These are phyloP conservation scores for Botia kubotai DNA, from an alignment of 2,797 vertebrate species.

Conservation along the genomic window DNA sequence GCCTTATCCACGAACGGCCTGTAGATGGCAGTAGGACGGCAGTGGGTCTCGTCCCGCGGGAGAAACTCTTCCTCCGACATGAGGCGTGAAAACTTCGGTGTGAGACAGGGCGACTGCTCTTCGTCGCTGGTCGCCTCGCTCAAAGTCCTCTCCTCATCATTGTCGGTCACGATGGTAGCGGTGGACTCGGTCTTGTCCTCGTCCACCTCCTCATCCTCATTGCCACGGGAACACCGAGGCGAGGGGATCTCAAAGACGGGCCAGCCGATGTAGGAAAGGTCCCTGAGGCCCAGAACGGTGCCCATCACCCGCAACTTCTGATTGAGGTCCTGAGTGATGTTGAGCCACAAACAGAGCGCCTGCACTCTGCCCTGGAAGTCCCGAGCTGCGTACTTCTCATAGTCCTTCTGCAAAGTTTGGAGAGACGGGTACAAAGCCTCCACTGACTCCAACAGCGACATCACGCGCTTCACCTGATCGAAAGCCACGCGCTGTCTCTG, in stretches of 20 bases:
- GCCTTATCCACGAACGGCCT: slow-evolving; percentile 99
- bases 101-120: slow-evolving; percentile 75
- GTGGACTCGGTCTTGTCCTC: slow-evolving; percentile 78
- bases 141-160: slow-evolving; percentile 80
- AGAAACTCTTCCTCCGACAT: slow-evolving; percentile 87
- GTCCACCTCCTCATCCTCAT: slow-evolving; percentile 79
- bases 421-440: slow-evolving; percentile 97
- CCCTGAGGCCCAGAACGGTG: slow-evolving; percentile 93
- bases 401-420: slow-evolving; percentile 96
- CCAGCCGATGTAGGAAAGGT: slow-evolving; percentile 95
- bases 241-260: slow-evolving; percentile 98
- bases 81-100: slow-evolving; percentile 80
- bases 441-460: slow-evolving; percentile 94
- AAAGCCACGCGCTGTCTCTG: slow-evolving; percentile 92
- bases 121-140: slow-evolving; percentile 67
- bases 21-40: slow-evolving; percentile 94
- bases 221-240: slow-evolving; percentile 87
- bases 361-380: slow-evolving; percentile 99
- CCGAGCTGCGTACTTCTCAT: slow-evolving; percentile 93
- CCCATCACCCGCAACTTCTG: slow-evolving; percentile 99
- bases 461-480: slow-evolving; percentile 96
- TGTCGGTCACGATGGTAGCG: slow-evolving; percentile 85
- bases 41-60: slow-evolving; percentile 77
- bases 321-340: slow-evolving; percentile 98
- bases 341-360: slow-evolving; percentile 98